A percentile compares a stretch with the other conserved stretches of the same genome.
Evolutionary conservation across 2,113 vertebrate species (phyloP).

Genomic region (Mesitornis unicolor): DNA sequence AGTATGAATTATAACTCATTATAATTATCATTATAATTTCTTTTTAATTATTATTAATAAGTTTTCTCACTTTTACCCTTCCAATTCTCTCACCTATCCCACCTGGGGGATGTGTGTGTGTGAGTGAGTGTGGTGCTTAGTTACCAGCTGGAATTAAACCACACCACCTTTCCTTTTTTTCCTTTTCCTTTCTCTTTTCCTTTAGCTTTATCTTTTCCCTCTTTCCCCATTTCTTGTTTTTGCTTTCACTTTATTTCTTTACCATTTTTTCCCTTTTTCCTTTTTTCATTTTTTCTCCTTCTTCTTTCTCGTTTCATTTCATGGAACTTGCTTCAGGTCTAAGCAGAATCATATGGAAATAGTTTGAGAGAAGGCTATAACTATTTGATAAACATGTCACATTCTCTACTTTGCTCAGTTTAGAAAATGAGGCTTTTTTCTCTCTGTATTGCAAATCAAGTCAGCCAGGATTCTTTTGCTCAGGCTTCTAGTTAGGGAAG

Average conservation of each 20-base stretch:
- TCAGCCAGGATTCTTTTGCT: background rate
- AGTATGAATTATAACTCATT: background rate
- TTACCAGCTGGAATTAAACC: no score
- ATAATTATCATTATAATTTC: no score
- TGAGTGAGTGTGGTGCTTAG: no score
- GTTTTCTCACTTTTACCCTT: no score
- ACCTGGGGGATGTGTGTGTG: no score
- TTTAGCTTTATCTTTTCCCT: background rate
- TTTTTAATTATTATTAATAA: no score
- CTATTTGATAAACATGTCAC: accelerated
- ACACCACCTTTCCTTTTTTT: no score
- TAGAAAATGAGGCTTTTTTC: background rate
- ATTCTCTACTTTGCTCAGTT: background rate
- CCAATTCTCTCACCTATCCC: no score
- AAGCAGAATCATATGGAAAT: background rate
- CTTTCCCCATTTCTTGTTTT: no score
- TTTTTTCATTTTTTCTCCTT: background rate
- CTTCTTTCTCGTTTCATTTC: background rate
- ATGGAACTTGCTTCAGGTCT: background rate
- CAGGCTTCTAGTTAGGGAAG: background rate
- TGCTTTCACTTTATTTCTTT: background rate
- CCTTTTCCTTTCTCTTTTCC: background rate
- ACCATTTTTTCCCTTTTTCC: background rate
- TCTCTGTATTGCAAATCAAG: accelerated
- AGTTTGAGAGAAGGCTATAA: background rate